Base-by-base conservation (phyloP, 2,888 invertebrate species). In the Drosophila melanosoma region DNA sequence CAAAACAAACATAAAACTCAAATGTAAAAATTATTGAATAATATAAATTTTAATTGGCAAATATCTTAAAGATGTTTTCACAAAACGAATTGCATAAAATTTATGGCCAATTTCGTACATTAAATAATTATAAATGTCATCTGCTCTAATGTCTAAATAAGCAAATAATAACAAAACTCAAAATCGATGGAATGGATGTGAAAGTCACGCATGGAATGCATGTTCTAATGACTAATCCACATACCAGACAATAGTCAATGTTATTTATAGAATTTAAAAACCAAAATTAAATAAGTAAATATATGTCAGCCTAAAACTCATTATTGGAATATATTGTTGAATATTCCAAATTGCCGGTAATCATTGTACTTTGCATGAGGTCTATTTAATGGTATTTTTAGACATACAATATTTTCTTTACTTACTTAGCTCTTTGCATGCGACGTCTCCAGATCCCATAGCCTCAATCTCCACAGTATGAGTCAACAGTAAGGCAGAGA, bases 371-470 rank as follows among this genome's bases (percentile, higher is more conserved):
- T 26, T 33, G 12, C 7, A 62, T 48, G 36, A 23, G 52, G 20
- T 20, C 12, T 8, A 59, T n/a, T 71, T 38, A 36, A 48, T 45
- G 29, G 3, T 12, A 49, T 64, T 60, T 26, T 15, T 10, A 20
- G 38, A 48, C 33, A 66, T 67, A 68, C 52, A 73, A 73, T 57
- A n/a, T 17, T 10, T 35, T 45, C 35, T 53, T 49, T 32, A 65
- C 48, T 12, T 80, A 91, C 90, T 91, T 75, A 91, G 80, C 74
- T 91, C 90, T 71, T 91, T 90, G 80, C 90, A 91, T 45, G 49
- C 42, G 52, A 54, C 65, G 45, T 79, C 68, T 56, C 71, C 77
- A 72, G 69, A 63, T 56, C 66, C 83, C 54, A 51, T 53, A 42
- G 64, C 79, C 56, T n/a, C 74, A 45, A 65, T 64, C 69, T 71